Evolutionary conservation across 2,113 vertebrate genomes (phyloP).

Genomic region (Oreotrochilus melanogaster): DNA sequence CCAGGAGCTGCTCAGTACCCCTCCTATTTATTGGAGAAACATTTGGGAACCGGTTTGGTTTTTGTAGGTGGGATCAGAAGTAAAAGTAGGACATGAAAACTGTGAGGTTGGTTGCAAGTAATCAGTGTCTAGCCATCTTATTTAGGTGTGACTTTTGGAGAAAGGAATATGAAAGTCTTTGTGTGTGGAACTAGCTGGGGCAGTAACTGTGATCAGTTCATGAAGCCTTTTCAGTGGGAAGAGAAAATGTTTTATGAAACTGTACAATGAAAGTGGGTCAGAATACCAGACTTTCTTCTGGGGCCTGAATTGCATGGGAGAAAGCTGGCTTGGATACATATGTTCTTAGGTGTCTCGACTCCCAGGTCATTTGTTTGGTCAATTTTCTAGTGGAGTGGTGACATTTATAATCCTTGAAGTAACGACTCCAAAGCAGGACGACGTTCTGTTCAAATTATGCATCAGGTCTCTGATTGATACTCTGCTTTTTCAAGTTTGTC

Average conservation of each 20-base stretch:
- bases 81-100: conserved; percentile 67
- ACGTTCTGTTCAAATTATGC: not conserved
- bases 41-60: conserved; percentile 76
- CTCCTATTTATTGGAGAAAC: conserved; percentile 61
- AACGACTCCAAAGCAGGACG: not conserved
- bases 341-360: not conserved
- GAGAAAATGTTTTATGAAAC: not conserved
- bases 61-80: conserved; percentile 74
- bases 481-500: not conserved
- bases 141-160: not conserved
- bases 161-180: not conserved
- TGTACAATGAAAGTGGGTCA: not conserved
- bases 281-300: not conserved
- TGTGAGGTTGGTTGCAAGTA: conserved; percentile 19
- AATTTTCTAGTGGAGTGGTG: not conserved
- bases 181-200: conserved; percentile 37
- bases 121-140: conserved; percentile 37
- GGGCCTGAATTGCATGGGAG: not conserved
- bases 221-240: not conserved
- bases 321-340: not conserved
- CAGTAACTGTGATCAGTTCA: not conserved
- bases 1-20: conserved; percentile 59
- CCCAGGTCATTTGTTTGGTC: not conserved
- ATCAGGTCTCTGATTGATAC: not conserved
- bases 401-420: not conserved